Percentiles rank a stretch among this genome's conserved stretches.
These are phyloP conservation scores for Rhagonycha lutea DNA, from an alignment of 2,888 invertebrate genomes.

Conservation along the genomic window DNA sequence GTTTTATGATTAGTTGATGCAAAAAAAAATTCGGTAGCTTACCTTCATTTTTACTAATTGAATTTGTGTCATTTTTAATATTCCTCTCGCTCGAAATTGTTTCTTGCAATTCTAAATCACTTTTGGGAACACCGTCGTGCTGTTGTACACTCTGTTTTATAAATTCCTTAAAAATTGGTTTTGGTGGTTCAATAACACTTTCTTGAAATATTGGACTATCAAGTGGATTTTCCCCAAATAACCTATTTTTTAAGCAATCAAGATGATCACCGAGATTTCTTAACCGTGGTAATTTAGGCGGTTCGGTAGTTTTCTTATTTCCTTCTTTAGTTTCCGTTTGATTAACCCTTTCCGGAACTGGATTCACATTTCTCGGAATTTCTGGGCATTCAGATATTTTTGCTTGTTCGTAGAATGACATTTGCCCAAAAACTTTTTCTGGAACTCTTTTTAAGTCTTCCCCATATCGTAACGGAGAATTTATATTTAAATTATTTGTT, in stretches of 20 bases:
- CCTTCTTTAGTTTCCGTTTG: constrained; percentile 47
- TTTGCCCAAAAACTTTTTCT: constrained; percentile 65
- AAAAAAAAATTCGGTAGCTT: not conserved
- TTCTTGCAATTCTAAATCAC: not conserved
- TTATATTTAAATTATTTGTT: constrained; percentile 54
- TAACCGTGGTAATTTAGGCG: constrained; percentile 59
- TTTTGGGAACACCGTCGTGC: not conserved
- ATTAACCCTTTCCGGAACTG: constrained; percentile 58
- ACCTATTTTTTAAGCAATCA: constrained; percentile 74
- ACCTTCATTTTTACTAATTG: not conserved
- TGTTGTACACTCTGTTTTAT: not conserved
- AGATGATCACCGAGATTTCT: constrained; percentile 72
- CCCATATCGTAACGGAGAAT: constrained; percentile 70
- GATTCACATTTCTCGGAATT: constrained; percentile 60
- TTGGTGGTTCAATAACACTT: constrained; percentile 58
- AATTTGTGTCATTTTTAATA: not conserved
- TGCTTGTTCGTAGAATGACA: constrained; percentile 72
- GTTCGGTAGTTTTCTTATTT: constrained; percentile 36
- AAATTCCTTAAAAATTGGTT: constrained; percentile 49
- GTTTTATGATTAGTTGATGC: not conserved
- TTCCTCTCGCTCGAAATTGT: not conserved
- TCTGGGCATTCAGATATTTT: constrained; percentile 61
- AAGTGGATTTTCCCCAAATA: constrained; percentile 74
- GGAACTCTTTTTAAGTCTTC: constrained; percentile 67
- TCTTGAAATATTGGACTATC: constrained; percentile 75